Conservation (phyloP, 1,140 invertebrate species). For the Aphelinus certus region DNA sequence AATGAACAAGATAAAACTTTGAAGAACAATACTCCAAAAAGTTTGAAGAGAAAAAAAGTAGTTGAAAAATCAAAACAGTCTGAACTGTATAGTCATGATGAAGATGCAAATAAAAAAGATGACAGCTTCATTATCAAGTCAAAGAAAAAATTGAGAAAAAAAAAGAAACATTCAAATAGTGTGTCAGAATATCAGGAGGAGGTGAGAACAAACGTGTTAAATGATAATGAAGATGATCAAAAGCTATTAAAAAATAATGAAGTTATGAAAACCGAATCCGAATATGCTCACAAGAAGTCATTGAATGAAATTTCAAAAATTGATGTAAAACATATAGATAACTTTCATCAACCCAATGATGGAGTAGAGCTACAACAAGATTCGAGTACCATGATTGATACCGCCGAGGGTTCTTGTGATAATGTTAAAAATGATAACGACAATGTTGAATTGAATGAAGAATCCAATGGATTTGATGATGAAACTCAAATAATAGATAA, state of each 20-base stretch:
- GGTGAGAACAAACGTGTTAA: neutral
- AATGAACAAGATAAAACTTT: neutral
- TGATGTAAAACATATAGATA: no score
- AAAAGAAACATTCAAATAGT: no score
- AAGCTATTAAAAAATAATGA: slow-evolving; percentile 2
- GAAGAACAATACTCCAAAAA: neutral
- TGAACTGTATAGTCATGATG: no score
- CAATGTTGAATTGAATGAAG: neutral
- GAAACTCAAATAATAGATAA: neutral
- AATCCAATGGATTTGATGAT: neutral
- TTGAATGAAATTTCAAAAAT: no score
- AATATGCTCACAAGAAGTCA: no score
- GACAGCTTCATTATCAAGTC: no score
- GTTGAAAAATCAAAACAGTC: neutral
- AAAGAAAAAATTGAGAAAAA: no score
- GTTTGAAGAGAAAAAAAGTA: neutral
- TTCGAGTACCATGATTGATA: no score
- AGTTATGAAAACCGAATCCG: neutral
- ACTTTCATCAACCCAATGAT: no score
- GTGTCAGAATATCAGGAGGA: no score
- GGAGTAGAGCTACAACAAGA: no score
- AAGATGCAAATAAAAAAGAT: no score
- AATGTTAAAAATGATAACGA: slow-evolving; percentile 12
- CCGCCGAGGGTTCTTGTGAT: neutral
- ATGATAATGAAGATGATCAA: neutral